These are phyloP conservation scores for Procambarus clarkii DNA, from an alignment of 1,140 invertebrate species.

Conservation along the genomic window DNA sequence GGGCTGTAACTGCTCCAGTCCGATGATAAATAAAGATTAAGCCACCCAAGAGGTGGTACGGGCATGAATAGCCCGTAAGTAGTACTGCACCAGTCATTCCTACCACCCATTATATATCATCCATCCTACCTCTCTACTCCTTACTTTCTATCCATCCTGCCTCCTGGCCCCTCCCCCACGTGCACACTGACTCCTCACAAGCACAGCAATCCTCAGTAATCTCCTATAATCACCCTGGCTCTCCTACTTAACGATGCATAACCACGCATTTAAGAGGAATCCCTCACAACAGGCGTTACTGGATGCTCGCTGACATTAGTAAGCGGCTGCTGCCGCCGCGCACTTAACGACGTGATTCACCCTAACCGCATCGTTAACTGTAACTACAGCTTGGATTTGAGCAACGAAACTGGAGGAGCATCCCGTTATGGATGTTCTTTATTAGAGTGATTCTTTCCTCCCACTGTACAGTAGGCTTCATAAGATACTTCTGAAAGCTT, in stretches of 20 bases:
- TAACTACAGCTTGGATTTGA: neutral
- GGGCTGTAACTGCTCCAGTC: too few species aligned
- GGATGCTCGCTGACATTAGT: neutral
- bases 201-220: neutral
- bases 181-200: neutral
- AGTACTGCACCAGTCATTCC: too few species aligned
- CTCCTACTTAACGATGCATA: constrained; percentile 1
- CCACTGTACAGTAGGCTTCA: too few species aligned
- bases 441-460: too few species aligned
- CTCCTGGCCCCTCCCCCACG: neutral
- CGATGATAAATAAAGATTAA: too few species aligned
- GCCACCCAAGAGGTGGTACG: too few species aligned
- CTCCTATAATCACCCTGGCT: neutral
- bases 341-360: neutral
- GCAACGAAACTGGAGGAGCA: too few species aligned
- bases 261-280: neutral
- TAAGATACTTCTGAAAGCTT: too few species aligned
- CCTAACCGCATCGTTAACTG: neutral
- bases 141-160: neutral
- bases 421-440: too few species aligned
- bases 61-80: too few species aligned
- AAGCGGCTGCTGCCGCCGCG: neutral
- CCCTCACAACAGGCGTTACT: neutral
- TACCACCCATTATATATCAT: neutral
- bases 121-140: neutral